Percentiles rank a stretch among this genome's conserved stretches.
Conservation (phyloP, 2,113 vertebrate species). For the Dicerorhinus sumatrensis region DNA sequence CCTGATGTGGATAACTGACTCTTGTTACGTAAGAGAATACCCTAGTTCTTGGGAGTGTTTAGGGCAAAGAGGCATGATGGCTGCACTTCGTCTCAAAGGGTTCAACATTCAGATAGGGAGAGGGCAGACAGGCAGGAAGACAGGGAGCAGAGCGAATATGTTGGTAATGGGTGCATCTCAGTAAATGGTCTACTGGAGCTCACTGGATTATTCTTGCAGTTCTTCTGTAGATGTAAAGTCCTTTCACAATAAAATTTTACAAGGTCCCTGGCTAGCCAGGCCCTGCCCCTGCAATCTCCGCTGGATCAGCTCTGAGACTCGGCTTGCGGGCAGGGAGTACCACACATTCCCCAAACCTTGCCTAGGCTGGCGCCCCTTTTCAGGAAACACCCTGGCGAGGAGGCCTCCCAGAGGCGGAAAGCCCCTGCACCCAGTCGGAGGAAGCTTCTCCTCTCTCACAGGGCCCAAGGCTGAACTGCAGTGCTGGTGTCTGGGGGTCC, state of each 20-base stretch:
- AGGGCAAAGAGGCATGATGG: background rate
- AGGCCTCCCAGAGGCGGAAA: background rate
- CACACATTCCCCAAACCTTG: no score
- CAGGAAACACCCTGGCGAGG: background rate
- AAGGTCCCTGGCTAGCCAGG: no score
- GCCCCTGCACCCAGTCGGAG: rapidly evolving
- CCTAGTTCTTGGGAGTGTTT: background rate
- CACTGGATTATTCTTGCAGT: background rate
- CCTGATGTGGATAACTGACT: background rate
- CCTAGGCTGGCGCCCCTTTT: background rate
- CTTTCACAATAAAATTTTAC: background rate
- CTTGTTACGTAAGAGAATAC: background rate
- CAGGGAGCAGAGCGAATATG: background rate
- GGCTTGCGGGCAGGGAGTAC: background rate
- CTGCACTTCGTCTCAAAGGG: background rate
- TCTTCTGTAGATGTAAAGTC: background rate
- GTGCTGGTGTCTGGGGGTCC: background rate
- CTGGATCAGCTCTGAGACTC: background rate
- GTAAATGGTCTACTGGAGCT: background rate
- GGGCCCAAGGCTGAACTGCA: background rate
- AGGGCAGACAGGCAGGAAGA: background rate
- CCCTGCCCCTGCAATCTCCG: background rate
- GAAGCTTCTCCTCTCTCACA: no score
- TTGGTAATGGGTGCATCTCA: background rate
- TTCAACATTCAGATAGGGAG: background rate